Conservation (phyloP, 2,113 vertebrate genomes). For the Cephalopterus ornatus region DNA sequence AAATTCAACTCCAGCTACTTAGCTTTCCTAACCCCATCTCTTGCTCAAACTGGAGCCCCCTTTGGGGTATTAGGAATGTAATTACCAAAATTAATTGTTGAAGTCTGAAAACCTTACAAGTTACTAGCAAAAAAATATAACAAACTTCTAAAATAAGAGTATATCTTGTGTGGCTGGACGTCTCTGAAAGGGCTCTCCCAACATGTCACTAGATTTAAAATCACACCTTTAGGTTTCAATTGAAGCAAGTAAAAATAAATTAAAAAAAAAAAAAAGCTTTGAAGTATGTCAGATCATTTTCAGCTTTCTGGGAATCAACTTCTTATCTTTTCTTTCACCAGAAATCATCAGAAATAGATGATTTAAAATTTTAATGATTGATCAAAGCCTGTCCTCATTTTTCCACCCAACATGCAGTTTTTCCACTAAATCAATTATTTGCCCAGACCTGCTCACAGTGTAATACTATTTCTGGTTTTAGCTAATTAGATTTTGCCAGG, state of each 20-base stretch:
- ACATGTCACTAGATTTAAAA: not conserved
- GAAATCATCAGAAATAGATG: not conserved
- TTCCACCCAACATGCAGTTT: not conserved
- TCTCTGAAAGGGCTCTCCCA: not conserved
- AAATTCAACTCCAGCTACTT: not conserved
- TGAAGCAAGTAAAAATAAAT: not conserved
- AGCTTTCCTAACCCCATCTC: not conserved
- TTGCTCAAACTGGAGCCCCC: not conserved
- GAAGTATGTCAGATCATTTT: not conserved
- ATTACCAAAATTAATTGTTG: not conserved
- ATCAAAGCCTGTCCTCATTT: not conserved
- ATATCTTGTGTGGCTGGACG: rapidly evolving
- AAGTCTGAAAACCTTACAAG: not conserved
- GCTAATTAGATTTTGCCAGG: constrained; percentile 27
- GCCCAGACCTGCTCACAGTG: not conserved
- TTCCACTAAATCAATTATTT: constrained; percentile 19
- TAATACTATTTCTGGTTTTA: constrained; percentile 10
- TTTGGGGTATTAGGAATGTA: not conserved
- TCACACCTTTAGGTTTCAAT: not conserved
- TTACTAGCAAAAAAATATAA: not conserved
- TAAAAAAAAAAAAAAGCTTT: rapidly evolving
- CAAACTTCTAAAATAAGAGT: not conserved
- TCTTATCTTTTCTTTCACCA: not conserved
- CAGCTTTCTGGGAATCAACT: not conserved
- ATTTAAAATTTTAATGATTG: not conserved